phyloP scores from a whole-genome alignment of 1,140 invertebrate genomes.

The Lucilia sericata region DNA sequence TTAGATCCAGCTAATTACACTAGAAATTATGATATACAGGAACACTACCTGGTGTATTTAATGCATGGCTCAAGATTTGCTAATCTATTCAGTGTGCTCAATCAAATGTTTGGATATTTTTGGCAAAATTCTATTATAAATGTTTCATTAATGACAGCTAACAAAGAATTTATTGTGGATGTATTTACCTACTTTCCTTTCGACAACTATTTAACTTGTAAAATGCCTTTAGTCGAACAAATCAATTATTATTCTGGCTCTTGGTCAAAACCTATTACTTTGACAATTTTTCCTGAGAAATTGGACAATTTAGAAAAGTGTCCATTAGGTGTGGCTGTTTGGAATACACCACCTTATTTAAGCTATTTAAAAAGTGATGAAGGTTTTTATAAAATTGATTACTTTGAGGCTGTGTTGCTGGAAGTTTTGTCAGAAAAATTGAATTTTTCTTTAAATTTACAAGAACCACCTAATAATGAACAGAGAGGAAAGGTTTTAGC shows the following conservation, averaged over 20 bases:
- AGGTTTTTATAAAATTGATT: constrained; percentile 33
- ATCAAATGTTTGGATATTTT: constrained; percentile 45
- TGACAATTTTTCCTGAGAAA: constrained; percentile 38
- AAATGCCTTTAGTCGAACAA: background rate
- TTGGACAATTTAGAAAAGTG: constrained; percentile 17
- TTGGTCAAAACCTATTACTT: background rate
- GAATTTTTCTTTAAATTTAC: constrained; percentile 41
- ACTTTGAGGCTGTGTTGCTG: constrained; percentile 41
- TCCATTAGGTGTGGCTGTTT: constrained; percentile 41
- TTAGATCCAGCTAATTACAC: constrained; percentile 34
- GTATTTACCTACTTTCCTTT: constrained; percentile 47
- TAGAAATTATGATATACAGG: constrained; percentile 36
- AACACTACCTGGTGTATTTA: constrained; percentile 34
- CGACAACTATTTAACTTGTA: background rate
- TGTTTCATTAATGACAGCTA: constrained; percentile 36
- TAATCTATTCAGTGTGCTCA: background rate
- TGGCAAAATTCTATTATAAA: constrained; percentile 43
- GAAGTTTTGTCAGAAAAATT: constrained; percentile 38
- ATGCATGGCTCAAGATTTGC: constrained; percentile 10
- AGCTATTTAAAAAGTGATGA: constrained; percentile 24
- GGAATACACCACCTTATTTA: constrained; percentile 45
- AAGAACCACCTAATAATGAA: constrained; percentile 43
- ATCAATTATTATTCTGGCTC: constrained; percentile 41
- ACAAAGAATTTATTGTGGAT: background rate
- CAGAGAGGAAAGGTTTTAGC: constrained; percentile 40